Percentiles rank a stretch among this genome's conserved stretches.
phyloP scores from a whole-genome alignment of 2,888 invertebrate species.

The Agonopterix subpropinquella region DNA sequence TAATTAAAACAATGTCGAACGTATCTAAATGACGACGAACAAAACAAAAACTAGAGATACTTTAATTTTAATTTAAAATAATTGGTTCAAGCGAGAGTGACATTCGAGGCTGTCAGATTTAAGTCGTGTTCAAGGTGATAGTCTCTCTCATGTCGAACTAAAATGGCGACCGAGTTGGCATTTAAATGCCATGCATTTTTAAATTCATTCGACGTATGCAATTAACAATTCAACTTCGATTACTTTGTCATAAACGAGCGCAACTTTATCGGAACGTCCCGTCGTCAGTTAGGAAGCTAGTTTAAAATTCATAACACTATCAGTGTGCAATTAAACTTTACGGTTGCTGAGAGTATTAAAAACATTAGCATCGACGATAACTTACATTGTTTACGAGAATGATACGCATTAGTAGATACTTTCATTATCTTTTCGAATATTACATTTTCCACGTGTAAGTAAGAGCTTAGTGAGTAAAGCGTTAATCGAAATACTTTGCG shows the following conservation, averaged over 20 bases:
- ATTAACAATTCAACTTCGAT: slow-evolving; percentile 68
- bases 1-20: slow-evolving; percentile 15
- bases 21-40: slow-evolving; percentile 19
- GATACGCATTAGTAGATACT: slow-evolving; percentile 22
- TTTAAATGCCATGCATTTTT: slow-evolving; percentile 75
- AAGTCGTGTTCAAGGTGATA: slow-evolving; percentile 72
- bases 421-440: slow-evolving; percentile 16
- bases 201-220: slow-evolving; percentile 65
- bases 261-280: slow-evolving; percentile 5
- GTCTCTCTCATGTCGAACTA: slow-evolving; percentile 64
- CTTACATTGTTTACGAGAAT: slow-evolving; percentile 38
- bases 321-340: slow-evolving; percentile 46
- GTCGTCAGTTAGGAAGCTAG: slow-evolving; percentile 29
- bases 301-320: slow-evolving; percentile 45
- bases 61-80: slow-evolving; percentile 49
- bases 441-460: neutral
- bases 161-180: slow-evolving; percentile 70
- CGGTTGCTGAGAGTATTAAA: slow-evolving; percentile 45
- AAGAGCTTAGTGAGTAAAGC: neutral
- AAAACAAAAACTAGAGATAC: slow-evolving; percentile 43
- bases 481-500: neutral
- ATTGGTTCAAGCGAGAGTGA: slow-evolving; percentile 63
- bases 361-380: slow-evolving; percentile 38
- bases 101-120: slow-evolving; percentile 74
- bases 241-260: slow-evolving; percentile 64